phyloP scores from a whole-genome alignment of 1,140 invertebrate species.

The Limonius californicus region DNA sequence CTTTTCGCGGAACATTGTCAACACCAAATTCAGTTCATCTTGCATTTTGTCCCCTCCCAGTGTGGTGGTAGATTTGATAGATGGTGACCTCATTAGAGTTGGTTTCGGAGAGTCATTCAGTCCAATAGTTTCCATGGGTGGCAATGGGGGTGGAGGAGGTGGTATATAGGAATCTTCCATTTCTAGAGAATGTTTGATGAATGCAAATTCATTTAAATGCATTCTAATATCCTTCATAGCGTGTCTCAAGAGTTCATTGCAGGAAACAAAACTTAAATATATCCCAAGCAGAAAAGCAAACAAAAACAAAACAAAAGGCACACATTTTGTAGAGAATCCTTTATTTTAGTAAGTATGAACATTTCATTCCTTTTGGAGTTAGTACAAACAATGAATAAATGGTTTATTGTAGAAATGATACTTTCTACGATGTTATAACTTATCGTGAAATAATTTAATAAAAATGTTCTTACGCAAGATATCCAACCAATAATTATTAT shows the following conservation, averaged over 20 bases:
- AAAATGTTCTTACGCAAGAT: not conserved
- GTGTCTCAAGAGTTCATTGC: no score
- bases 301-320: no score
- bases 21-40: conserved; percentile 64
- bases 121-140: conserved; percentile 19
- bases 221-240: no score
- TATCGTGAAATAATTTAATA: not conserved
- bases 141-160: conserved; percentile 28
- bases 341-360: conserved; percentile 3
- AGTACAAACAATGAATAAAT: conserved; percentile 15
- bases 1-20: conserved; percentile 59
- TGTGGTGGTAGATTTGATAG: conserved; percentile 26
- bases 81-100: conserved; percentile 29
- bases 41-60: conserved; percentile 53
- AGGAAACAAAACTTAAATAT: no score
- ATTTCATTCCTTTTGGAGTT: not conserved
- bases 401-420: not conserved
- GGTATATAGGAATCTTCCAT: conserved; percentile 21
- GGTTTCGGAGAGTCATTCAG: conserved; percentile 1
- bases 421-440: not conserved
- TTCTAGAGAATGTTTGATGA: not conserved
- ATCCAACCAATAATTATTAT: conserved; percentile 2
- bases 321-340: no score
- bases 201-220: no score
- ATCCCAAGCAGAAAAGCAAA: no score